Percentiles rank a stretch among this genome's conserved stretches.
phyloP scores from a whole-genome alignment of 2,113 vertebrate genomes.

The Micronycteris hirsuta region DNA sequence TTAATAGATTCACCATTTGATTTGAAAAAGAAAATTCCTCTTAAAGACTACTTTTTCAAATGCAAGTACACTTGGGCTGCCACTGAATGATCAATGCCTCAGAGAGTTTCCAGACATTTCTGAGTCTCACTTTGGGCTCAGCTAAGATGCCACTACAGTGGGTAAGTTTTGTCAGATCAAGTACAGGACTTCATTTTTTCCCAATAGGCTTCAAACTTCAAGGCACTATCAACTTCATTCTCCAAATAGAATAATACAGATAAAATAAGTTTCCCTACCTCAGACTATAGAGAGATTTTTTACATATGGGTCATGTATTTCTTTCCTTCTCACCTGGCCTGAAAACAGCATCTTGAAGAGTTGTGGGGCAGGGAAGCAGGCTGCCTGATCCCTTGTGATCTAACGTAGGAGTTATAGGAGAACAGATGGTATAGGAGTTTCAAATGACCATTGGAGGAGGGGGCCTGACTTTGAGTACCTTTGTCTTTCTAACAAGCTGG shows the following conservation, averaged over 20 bases:
- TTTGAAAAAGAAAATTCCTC: background rate
- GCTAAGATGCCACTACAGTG: background rate
- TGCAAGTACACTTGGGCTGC: background rate
- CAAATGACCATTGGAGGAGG: background rate
- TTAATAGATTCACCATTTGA: background rate
- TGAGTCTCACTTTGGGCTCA: background rate
- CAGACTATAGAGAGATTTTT: background rate
- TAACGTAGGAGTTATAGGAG: background rate
- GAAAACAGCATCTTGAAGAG: background rate
- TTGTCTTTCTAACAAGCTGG: background rate
- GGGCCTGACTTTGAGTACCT: background rate
- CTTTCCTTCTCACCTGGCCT: background rate
- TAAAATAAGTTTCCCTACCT: background rate
- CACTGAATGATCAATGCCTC: background rate
- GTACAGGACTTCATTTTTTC: background rate
- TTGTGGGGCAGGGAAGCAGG: background rate
- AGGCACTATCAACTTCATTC: background rate
- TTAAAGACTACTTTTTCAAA: background rate
- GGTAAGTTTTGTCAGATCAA: background rate
- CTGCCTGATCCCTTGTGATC: background rate
- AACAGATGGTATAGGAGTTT: background rate
- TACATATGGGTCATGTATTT: background rate
- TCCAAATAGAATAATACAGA: background rate
- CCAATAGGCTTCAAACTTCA: background rate
- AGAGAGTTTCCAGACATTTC: background rate